Conservation (phyloP, 2,888 invertebrate genomes). For the Nemotelus nigrinus region DNA sequence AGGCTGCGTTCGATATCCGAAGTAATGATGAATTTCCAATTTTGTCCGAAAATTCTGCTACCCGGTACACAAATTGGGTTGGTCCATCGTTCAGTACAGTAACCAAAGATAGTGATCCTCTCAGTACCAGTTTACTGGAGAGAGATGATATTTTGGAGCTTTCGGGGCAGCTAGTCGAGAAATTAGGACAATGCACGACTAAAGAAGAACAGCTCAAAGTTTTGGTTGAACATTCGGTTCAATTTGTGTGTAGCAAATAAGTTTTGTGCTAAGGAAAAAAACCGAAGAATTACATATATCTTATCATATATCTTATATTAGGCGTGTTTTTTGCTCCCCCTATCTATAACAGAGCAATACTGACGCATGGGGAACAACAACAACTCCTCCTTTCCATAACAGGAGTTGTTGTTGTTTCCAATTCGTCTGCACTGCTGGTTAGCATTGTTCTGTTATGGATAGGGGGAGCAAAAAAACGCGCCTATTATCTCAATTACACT, state of each 20-base stretch:
- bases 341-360: no score
- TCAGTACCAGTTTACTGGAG: not conserved
- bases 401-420: no score
- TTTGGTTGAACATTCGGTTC: not conserved
- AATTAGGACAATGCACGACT: not conserved
- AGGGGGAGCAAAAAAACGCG: no score
- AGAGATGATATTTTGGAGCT: slow-evolving; percentile 1
- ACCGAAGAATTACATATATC: not conserved
- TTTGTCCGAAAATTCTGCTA: slow-evolving; percentile 16
- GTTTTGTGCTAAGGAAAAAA: not conserved
- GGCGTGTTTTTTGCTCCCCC: no score
- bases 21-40: slow-evolving; percentile 17
- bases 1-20: slow-evolving; percentile 15
- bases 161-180: not conserved
- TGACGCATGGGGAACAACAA: no score
- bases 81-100: not conserved
- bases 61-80: not conserved
- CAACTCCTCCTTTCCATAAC: no score
- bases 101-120: not conserved
- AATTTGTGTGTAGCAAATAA: slow-evolving; percentile 11
- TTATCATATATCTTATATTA: no score
- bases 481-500: not conserved
- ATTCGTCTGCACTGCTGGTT: no score
- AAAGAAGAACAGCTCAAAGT: slow-evolving; percentile 20
- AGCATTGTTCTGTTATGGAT: no score